These are phyloP conservation scores for Luperina nickerlii DNA, from an alignment of 2,888 invertebrate species.

Conservation along the genomic window DNA sequence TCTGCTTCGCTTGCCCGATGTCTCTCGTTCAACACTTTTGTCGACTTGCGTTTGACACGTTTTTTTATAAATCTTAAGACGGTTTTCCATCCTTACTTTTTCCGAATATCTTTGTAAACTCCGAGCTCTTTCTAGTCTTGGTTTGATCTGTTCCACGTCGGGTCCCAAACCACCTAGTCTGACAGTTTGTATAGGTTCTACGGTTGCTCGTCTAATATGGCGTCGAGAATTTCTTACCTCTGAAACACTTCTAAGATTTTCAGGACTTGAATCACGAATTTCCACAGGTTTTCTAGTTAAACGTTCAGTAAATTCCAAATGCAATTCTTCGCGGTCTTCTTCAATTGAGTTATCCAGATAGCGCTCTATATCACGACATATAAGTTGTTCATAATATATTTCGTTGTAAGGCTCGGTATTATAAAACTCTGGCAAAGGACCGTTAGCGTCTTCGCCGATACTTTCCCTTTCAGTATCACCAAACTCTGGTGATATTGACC, in stretches of 20 bases:
- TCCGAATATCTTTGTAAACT: constrained; percentile 88
- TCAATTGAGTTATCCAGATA: constrained; percentile 79
- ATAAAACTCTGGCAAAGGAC: constrained; percentile 77
- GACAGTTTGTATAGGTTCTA: constrained; percentile 76
- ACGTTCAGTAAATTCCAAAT: constrained; percentile 66
- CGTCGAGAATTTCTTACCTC: constrained; percentile 80
- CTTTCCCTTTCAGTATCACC: constrained; percentile 87
- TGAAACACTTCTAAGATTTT: constrained; percentile 82
- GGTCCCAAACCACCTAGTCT: constrained; percentile 86
- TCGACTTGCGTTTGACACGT: constrained; percentile 76
- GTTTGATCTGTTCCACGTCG: constrained; percentile 84
- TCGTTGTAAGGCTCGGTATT: constrained; percentile 87
- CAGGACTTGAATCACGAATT: constrained; percentile 67
- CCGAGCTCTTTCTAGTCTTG: constrained; percentile 85
- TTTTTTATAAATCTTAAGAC: constrained; percentile 85
- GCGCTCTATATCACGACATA: constrained; percentile 75
- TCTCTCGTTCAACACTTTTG: constrained; percentile 70
- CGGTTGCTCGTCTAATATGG: constrained; percentile 73
- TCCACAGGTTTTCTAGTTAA: constrained; percentile 68
- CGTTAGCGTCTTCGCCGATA: constrained; percentile 75
- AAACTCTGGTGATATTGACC: constrained; percentile 84
- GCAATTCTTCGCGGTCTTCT: constrained; percentile 76
- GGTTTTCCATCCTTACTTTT: constrained; percentile 86
- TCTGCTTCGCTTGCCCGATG: constrained; percentile 59
- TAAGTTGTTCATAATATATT: constrained; percentile 83